phyloP scores from a whole-genome alignment of 2,797 vertebrate genomes.

The Gadopsis marmoratus region DNA sequence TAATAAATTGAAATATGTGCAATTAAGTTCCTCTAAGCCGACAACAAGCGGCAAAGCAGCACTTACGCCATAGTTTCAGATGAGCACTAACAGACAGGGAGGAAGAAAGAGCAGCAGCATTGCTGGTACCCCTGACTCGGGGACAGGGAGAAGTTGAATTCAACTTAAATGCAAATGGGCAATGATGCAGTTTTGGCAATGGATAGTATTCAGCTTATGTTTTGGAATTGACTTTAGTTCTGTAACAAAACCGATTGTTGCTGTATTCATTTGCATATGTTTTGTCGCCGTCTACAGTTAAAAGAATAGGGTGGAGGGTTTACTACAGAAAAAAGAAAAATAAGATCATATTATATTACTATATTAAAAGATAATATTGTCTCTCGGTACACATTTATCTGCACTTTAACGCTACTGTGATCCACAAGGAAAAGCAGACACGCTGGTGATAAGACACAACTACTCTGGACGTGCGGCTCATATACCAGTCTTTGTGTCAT shows the following conservation, averaged over 20 bases:
- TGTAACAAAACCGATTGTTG: slow-evolving; percentile 15
- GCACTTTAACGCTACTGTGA: not conserved
- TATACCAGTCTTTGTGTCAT: not conserved
- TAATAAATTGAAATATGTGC: not conserved
- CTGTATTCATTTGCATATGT: not conserved
- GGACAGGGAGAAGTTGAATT: slow-evolving; percentile 6
- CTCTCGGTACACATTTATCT: not conserved
- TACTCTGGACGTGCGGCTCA: not conserved
- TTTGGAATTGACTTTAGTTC: slow-evolving; percentile 1
- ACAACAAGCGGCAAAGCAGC: slow-evolving; percentile 11
- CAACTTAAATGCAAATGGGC: slow-evolving; percentile 7
- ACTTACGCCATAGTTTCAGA: not conserved
- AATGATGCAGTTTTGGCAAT: not conserved
- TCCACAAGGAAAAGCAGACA: not conserved
- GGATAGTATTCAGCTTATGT: not conserved
- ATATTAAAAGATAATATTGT: not conserved
- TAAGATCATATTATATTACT: not conserved
- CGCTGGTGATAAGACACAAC: not conserved
- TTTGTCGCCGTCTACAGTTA: not conserved
- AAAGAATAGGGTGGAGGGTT: not conserved
- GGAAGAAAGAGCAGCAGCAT: not conserved
- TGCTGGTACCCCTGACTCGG: not conserved
- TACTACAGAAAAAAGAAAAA: not conserved
- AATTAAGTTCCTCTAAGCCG: not conserved
- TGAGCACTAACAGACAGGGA: not conserved